phyloP scores from a whole-genome alignment of 2,113 vertebrate species.

The Chiloscyllium plagiosum region DNA sequence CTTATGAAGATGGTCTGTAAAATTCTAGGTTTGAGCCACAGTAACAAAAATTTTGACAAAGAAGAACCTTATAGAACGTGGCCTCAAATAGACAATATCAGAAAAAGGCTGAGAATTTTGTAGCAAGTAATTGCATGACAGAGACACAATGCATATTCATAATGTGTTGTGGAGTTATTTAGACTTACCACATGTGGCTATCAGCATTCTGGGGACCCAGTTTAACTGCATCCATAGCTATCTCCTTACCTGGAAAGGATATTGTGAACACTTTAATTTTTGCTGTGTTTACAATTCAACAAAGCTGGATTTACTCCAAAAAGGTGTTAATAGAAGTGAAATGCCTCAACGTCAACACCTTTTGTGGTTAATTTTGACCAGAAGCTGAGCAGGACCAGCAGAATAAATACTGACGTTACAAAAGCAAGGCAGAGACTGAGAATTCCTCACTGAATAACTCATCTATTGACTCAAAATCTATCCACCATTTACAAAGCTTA shows the following conservation, averaged over 20 bases:
- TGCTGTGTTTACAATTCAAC: not conserved
- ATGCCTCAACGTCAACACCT: not conserved
- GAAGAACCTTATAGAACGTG: not conserved
- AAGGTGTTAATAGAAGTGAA: not conserved
- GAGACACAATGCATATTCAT: not conserved
- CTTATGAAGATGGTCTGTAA: not conserved
- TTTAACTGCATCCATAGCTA: conserved; percentile 73
- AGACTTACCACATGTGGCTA: conserved; percentile 87
- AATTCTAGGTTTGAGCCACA: not conserved
- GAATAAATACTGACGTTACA: no score
- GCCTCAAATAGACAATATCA: not conserved
- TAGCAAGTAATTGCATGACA: not conserved
- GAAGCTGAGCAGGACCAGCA: no score
- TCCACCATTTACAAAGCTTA: no score
- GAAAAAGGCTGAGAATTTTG: not conserved
- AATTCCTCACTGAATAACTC: no score
- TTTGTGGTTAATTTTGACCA: no score
- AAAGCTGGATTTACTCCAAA: not conserved
- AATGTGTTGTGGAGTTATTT: not conserved
- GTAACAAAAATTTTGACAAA: not conserved
- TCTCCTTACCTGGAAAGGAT: conserved; percentile 65
- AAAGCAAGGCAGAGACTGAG: no score
- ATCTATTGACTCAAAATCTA: no score
- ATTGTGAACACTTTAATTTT: conserved; percentile 36
- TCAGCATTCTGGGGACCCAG: conserved; percentile 72